phyloP scores from a whole-genome alignment of 2,888 invertebrate species.

The Hemaris fuciformis region DNA sequence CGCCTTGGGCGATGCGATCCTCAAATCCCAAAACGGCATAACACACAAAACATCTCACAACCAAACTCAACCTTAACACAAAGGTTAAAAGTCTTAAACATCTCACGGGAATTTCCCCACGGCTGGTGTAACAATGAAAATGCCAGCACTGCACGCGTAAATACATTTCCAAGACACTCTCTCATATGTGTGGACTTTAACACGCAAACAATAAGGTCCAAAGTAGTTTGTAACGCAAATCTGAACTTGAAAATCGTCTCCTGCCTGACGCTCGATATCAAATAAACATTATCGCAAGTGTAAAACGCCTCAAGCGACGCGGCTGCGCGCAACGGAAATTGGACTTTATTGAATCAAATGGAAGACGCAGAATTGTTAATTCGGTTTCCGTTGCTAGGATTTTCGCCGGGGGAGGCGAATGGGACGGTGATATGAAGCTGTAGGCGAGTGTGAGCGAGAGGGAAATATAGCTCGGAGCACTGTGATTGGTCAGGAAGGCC shows the following conservation, averaged over 20 bases:
- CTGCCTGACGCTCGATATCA: constrained; percentile 81
- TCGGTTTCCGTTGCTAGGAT: constrained; percentile 59
- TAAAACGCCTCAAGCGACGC: constrained; percentile 63
- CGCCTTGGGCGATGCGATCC: constrained; percentile 55
- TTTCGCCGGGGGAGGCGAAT: constrained; percentile 77
- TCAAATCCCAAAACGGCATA: constrained; percentile 40
- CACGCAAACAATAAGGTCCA: constrained; percentile 61
- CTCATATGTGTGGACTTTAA: constrained; percentile 57
- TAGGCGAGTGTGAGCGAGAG: constrained; percentile 50
- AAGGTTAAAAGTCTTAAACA: constrained; percentile 29
- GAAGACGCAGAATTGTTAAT: constrained; percentile 49
- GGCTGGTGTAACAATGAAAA: constrained; percentile 78
- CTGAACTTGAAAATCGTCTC: constrained; percentile 82
- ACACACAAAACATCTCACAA: constrained; percentile 27
- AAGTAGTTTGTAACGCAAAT: constrained; percentile 68
- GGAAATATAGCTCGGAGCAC: constrained; percentile 77
- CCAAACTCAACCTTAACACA: constrained; percentile 30
- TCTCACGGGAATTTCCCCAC: constrained; percentile 26
- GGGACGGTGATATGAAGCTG: constrained; percentile 57
- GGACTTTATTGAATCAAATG: constrained; percentile 35
- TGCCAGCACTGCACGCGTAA: constrained; percentile 79
- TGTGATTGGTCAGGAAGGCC: constrained; percentile 83
- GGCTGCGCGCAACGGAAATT: constrained; percentile 37
- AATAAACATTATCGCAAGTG: constrained; percentile 66
- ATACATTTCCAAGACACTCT: constrained; percentile 67